Evolutionary conservation across 2,797 vertebrate genomes (phyloP).

Genomic region (Bradypus variegatus): DNA sequence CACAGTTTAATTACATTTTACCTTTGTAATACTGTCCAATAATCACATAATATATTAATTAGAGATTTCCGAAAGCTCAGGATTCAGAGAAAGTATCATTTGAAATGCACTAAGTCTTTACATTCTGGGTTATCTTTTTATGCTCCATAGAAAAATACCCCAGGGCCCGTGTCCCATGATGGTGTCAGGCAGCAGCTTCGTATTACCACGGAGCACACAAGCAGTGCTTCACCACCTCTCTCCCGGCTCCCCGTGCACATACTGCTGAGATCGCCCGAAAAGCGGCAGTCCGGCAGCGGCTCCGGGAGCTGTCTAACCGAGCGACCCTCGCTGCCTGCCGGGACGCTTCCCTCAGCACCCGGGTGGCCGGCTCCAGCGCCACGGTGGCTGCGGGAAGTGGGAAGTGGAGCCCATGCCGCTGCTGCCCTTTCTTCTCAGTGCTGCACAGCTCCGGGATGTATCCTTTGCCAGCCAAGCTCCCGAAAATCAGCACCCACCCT

Average conservation of each 20-base stretch:
- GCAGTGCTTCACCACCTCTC: background rate
- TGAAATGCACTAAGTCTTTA: background rate
- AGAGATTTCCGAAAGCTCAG: conserved; percentile 2
- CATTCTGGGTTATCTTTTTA: background rate
- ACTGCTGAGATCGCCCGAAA: background rate
- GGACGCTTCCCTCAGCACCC: no score
- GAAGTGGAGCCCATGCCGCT: no score
- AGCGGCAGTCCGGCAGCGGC: background rate
- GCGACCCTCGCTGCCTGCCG: background rate
- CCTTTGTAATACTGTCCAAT: background rate
- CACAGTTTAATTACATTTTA: conserved; percentile 6
- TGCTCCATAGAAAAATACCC: background rate
- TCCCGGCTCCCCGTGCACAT: background rate
- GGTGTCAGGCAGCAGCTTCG: background rate
- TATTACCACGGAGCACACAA: background rate
- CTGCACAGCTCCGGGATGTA: no score
- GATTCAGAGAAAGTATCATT: background rate
- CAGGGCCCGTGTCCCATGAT: background rate
- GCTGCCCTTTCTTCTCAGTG: no score
- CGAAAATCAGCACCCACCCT: background rate
- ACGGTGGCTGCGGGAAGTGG: no score
- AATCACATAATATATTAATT: background rate
- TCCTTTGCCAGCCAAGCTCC: background rate
- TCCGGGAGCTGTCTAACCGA: background rate
- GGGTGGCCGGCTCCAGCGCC: no score